phyloP scores from a whole-genome alignment of 2,797 vertebrate species.

The Chaenodraco wilsoni region DNA sequence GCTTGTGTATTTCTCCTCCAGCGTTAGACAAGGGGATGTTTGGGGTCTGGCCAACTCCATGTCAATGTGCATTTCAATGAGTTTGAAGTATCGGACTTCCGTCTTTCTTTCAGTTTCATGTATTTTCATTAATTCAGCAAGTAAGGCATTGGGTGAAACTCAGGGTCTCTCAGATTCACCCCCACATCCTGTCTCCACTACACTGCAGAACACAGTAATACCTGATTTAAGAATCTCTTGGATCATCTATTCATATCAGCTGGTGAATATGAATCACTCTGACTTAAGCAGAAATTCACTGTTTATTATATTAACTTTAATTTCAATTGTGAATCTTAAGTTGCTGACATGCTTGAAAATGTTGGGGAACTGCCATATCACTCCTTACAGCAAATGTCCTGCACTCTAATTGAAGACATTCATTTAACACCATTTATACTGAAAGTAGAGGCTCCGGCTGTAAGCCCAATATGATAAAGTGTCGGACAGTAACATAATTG shows the following conservation, averaged over 20 bases:
- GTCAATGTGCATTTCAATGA: slow-evolving; percentile 70
- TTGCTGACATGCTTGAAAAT: not conserved
- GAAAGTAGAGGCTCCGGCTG: not conserved
- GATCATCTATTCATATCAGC: not conserved
- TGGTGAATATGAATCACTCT: not conserved
- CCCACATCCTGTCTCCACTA: slow-evolving; percentile 4
- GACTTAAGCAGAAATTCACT: not conserved
- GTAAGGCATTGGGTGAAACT: slow-evolving; percentile 46
- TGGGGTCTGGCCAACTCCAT: slow-evolving; percentile 51
- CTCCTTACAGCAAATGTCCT: not conserved
- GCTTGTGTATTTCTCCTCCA: slow-evolving; percentile 52
- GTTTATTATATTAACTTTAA: not conserved
- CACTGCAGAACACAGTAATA: not conserved
- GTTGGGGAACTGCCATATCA: not conserved
- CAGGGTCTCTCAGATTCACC: slow-evolving; percentile 32
- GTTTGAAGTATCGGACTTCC: slow-evolving; percentile 65
- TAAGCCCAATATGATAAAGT: not conserved
- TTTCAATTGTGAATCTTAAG: not conserved
- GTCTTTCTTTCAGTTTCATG: slow-evolving; percentile 63
- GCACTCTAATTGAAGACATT: not conserved
- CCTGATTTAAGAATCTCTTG: not conserved
- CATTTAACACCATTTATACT: not conserved
- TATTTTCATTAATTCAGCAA: slow-evolving; percentile 62
- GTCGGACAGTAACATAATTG: not conserved
- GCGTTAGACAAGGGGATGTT: slow-evolving; percentile 59